Evolutionary conservation across 2,888 invertebrate species (phyloP).

Genomic region (Ophioninae sp.): DNA sequence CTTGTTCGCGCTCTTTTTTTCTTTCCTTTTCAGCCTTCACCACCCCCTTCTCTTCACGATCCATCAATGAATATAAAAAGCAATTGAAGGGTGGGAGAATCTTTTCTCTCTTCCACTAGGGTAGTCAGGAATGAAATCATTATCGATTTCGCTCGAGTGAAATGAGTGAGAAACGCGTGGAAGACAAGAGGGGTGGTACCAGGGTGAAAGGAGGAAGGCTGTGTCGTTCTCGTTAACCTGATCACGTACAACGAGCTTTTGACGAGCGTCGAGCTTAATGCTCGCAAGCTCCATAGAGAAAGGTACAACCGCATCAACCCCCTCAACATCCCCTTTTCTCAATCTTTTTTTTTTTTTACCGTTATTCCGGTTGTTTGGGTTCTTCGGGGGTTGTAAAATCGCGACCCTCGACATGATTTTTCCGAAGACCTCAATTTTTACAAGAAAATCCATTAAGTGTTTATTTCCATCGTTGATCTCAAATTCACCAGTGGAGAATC

Average conservation of each 20-base stretch:
- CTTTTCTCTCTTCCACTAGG: background rate
- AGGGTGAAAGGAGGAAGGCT: conserved; percentile 16
- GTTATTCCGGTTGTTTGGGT: background rate
- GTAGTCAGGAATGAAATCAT: conserved; percentile 31
- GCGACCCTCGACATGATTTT: too few species aligned
- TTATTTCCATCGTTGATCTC: background rate
- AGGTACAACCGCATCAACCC: background rate
- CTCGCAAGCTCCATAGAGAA: conserved; percentile 33
- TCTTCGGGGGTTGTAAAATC: background rate
- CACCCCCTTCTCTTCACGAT: background rate
- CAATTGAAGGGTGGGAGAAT: conserved; percentile 10
- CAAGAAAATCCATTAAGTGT: background rate
- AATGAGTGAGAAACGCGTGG: conserved; percentile 26
- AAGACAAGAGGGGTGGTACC: background rate
- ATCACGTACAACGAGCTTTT: conserved; percentile 62
- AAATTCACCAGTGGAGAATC: too few species aligned
- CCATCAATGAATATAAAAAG: conserved; percentile 10
- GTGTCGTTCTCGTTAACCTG: conserved; percentile 59
- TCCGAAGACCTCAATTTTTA: background rate
- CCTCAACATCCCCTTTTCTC: background rate
- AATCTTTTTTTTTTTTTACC: conserved; percentile 1
- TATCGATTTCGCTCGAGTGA: conserved; percentile 40
- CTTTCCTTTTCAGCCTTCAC: too few species aligned
- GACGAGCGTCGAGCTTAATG: conserved; percentile 62
- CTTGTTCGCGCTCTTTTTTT: conserved; percentile 24